Percentiles rank a stretch among this genome's conserved stretches.
These are phyloP conservation scores for Lithobates sylvaticus DNA, from an alignment of 2,797 vertebrate genomes.

Conservation along the genomic window DNA sequence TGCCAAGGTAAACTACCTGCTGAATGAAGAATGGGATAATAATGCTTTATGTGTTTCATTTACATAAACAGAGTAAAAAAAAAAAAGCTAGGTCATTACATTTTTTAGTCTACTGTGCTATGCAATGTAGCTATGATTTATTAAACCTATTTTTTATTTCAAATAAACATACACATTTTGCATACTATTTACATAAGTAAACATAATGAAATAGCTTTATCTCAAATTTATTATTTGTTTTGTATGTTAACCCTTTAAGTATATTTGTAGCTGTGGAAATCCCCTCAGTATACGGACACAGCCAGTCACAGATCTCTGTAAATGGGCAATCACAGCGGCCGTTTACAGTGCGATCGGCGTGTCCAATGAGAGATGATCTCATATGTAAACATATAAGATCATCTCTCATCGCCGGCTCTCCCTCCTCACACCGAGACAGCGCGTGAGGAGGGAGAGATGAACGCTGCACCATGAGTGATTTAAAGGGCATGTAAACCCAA, in stretches of 20 bases:
- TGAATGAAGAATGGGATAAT: not conserved
- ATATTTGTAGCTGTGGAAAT: not conserved
- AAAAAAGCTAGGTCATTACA: not conserved
- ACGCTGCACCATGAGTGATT: too few species aligned
- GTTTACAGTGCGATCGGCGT: too few species aligned
- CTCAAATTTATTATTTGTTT: not conserved
- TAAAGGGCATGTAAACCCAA: too few species aligned
- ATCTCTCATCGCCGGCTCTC: too few species aligned
- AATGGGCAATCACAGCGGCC: too few species aligned
- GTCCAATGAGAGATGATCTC: too few species aligned
- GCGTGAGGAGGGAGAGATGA: too few species aligned
- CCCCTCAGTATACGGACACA: too few species aligned
- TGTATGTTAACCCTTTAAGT: not conserved
- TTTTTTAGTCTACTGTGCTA: not conserved
- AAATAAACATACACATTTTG: not conserved
- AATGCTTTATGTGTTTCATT: not conserved
- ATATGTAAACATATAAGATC: too few species aligned
- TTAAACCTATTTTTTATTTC: not conserved
- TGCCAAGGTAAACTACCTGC: slow-evolving; percentile 34
- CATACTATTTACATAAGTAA: not conserved
- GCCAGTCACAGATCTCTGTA: too few species aligned
- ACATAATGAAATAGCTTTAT: not conserved
- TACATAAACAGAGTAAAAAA: slow-evolving; percentile 10
- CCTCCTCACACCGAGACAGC: too few species aligned
- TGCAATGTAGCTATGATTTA: not conserved